Evolutionary conservation across 2,797 vertebrate species (phyloP).

Genomic region (Sardinella longiceps): DNA sequence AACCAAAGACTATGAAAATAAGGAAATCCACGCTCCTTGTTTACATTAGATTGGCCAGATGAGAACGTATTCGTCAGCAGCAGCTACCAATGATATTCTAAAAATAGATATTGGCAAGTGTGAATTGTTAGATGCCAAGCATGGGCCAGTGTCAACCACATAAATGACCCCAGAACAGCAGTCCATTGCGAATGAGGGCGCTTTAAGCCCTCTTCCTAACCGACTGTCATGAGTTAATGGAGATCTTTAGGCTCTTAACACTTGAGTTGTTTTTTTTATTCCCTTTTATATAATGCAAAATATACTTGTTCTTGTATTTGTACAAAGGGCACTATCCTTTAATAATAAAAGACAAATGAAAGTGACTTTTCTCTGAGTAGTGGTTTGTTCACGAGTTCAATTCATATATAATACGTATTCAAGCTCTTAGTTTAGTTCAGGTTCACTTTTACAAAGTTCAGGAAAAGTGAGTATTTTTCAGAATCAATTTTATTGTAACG

Average conservation of each 20-base stretch:
- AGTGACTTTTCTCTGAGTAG: neutral
- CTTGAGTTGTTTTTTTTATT: slow-evolving; percentile 21
- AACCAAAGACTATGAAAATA: slow-evolving; percentile 58
- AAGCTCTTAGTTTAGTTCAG: too few species aligned
- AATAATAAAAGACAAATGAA: slow-evolving; percentile 22
- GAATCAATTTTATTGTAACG: too few species aligned
- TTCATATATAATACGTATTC: too few species aligned
- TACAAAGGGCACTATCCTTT: slow-evolving; percentile 26
- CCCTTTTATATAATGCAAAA: slow-evolving; percentile 24
- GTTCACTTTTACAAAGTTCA: too few species aligned
- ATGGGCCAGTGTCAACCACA: neutral
- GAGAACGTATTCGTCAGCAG: neutral
- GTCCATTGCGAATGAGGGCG: neutral
- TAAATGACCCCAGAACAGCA: neutral
- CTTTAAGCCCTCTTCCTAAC: neutral
- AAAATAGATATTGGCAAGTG: neutral
- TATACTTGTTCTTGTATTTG: slow-evolving; percentile 24
- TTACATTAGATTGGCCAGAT: slow-evolving; percentile 39
- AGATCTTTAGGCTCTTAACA: neutral
- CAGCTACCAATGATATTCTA: slow-evolving; percentile 10
- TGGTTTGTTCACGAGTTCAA: too few species aligned
- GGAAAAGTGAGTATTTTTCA: too few species aligned
- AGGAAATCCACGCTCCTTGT: slow-evolving; percentile 46
- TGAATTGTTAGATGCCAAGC: neutral
- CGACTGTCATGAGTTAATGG: neutral